These are phyloP conservation scores for Paelopatides confundens DNA, from an alignment of 53 echinoderm and acorn worm genomes.

Conservation along the genomic window DNA sequence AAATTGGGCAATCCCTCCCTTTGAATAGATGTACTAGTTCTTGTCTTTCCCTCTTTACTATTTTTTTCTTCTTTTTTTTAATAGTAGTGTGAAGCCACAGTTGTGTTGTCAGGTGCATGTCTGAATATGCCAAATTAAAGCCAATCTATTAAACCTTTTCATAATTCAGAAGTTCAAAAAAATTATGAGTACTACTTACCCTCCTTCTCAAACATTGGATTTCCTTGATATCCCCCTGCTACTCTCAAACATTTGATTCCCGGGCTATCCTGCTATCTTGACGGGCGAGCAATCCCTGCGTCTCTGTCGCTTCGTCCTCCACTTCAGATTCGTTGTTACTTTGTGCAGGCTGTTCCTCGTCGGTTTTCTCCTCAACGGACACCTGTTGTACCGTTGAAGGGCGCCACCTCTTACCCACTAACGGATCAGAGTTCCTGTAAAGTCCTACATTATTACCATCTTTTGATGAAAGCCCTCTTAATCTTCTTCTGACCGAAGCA, in stretches of 20 bases:
- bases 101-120: too few relatives aligned
- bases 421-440: slow-evolving; percentile 41
- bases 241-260: slow-evolving; percentile 39
- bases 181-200: neutral
- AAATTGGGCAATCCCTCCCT: too few relatives aligned
- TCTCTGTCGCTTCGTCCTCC: neutral
- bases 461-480: slow-evolving; percentile 21
- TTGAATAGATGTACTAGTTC: too few relatives aligned
- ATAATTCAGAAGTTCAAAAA: too few relatives aligned
- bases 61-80: too few relatives aligned
- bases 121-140: too few relatives aligned
- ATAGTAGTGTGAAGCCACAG: too few relatives aligned
- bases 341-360: neutral
- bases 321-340: neutral
- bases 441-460: slow-evolving; percentile 16
- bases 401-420: slow-evolving; percentile 34
- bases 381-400: neutral
- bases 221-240: too few relatives aligned
- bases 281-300: neutral
- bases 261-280: slow-evolving; percentile 40
- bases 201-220: neutral
- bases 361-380: neutral
- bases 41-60: too few relatives aligned
- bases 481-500: slow-evolving; percentile 5
- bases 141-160: too few relatives aligned